Percentiles rank a stretch among this genome's conserved stretches.
phyloP scores from a whole-genome alignment of 2,888 invertebrate species.

The Cryptocephalus moraei region DNA sequence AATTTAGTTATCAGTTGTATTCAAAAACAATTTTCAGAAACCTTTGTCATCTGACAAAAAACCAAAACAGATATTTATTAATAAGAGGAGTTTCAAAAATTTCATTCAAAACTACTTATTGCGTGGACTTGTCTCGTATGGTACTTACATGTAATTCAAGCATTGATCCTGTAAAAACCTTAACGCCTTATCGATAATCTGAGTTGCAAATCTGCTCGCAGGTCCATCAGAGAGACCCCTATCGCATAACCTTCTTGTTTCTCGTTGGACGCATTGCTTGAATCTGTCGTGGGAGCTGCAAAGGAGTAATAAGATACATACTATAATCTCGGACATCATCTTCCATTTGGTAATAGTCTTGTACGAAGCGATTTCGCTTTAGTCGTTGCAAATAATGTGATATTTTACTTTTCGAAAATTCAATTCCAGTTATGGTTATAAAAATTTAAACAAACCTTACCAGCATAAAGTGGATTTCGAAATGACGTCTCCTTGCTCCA shows the following conservation, averaged over 20 bases:
- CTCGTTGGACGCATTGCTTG: constrained; percentile 45
- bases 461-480: constrained; percentile 48
- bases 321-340: too few species aligned
- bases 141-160: constrained; percentile 46
- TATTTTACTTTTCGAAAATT: too few species aligned
- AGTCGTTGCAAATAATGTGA: neutral
- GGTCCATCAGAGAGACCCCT: constrained; percentile 37
- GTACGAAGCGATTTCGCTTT: neutral
- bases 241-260: constrained; percentile 44
- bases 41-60: too few species aligned
- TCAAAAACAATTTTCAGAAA: too few species aligned
- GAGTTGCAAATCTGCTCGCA: constrained; percentile 44
- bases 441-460: constrained; percentile 33
- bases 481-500: constrained; percentile 42
- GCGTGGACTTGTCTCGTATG: too few species aligned
- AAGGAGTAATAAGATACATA: constrained; percentile 4
- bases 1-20: too few species aligned
- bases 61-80: too few species aligned
- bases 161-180: constrained; percentile 50
- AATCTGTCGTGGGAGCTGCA: constrained; percentile 48
- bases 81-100: too few species aligned
- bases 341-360: neutral
- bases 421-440: too few species aligned
- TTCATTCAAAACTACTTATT: too few species aligned
- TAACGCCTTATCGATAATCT: constrained; percentile 48